These are phyloP conservation scores for Chelonus insularis DNA, from an alignment of 1,140 invertebrate species.

Conservation along the genomic window DNA sequence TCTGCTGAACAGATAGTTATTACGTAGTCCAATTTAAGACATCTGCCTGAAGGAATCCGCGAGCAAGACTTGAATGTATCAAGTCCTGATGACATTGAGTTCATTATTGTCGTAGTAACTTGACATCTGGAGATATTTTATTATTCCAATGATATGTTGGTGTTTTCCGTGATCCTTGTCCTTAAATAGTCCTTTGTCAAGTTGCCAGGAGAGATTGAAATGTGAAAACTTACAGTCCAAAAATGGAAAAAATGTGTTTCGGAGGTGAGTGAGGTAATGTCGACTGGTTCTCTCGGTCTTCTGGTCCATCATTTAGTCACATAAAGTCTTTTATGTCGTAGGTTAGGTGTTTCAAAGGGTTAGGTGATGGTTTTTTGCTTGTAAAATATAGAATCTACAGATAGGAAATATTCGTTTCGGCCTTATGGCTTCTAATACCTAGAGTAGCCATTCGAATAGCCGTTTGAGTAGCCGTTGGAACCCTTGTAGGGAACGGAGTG, in stretches of 20 bases:
- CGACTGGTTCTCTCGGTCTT: not conserved
- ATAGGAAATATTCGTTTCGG: constrained; percentile 28
- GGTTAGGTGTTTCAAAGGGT: constrained; percentile 8
- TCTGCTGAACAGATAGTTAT: constrained; percentile 35
- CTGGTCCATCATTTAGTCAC: constrained; percentile 13
- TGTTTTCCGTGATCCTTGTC: too few species aligned
- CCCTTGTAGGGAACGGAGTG: constrained; percentile 61
- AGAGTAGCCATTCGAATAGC: constrained; percentile 61
- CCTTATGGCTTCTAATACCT: constrained; percentile 59
- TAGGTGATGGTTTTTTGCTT: constrained; percentile 6
- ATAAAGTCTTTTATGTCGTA: constrained; percentile 10
- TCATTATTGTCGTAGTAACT: too few species aligned
- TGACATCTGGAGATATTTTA: too few species aligned
- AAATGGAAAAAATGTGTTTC: not conserved
- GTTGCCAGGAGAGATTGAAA: not conserved
- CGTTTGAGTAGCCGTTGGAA: constrained; percentile 61
- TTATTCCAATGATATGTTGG: too few species aligned
- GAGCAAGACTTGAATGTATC: not conserved
- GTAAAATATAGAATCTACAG: constrained; percentile 35
- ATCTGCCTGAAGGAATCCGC: constrained; percentile 34
- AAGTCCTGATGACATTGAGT: too few species aligned
- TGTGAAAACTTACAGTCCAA: not conserved
- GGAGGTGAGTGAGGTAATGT: not conserved
- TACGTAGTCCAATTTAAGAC: constrained; percentile 47
- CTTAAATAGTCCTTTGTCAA: too few species aligned